Base-by-base conservation (phyloP, 2,797 vertebrate genomes). In the Helostoma temminkii region DNA sequence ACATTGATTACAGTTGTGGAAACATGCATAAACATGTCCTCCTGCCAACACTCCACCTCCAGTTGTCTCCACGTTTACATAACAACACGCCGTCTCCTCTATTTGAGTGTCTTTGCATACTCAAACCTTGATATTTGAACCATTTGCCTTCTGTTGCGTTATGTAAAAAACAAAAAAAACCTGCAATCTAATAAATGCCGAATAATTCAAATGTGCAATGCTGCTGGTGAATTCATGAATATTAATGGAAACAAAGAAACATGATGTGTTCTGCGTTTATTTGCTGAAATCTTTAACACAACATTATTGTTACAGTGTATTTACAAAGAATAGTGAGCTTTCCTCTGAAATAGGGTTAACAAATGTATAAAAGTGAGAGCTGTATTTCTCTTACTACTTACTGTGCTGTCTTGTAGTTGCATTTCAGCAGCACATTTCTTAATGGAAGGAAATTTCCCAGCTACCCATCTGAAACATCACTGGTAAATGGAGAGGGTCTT, bases 151-250 rank as follows among this genome's bases (percentile, higher is more conserved):
- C 61, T 34, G 34, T 8, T 46, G 11, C 71, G 47, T 64, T 63
- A 55, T 66, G 32, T 50, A 54, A 68, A 71, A 28, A 71, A 55
- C 24, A 61, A 70, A 61, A 70, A 19, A 76, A 76, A 66, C 25
- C 36, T 54, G 62, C 57, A 64, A 62, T 56, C 47, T 64, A 66
- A 76, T 67, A 71, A 76, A 81, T 72, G 67, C 62, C 49, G 64
- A 76, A 28, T 74, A 71, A 87, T 85, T 85, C 56, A 1, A 71
- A 64, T 78, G 39, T 81, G 68, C 49, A 64, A 60, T 46, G 57
- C 53, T 60, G 22, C 74, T 52, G 66, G 54, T 47, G 61, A 70
- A 77, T 73, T 39, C 68, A 82, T 85, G 53, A 80, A 87, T 85
- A 82, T 82, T 72, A 78, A 84, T 77, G 52, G 8, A 0, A 65